Percentiles rank a stretch among this genome's conserved stretches.
Conservation (phyloP, 2,113 vertebrate species). For the Danionella cerebrum region DNA sequence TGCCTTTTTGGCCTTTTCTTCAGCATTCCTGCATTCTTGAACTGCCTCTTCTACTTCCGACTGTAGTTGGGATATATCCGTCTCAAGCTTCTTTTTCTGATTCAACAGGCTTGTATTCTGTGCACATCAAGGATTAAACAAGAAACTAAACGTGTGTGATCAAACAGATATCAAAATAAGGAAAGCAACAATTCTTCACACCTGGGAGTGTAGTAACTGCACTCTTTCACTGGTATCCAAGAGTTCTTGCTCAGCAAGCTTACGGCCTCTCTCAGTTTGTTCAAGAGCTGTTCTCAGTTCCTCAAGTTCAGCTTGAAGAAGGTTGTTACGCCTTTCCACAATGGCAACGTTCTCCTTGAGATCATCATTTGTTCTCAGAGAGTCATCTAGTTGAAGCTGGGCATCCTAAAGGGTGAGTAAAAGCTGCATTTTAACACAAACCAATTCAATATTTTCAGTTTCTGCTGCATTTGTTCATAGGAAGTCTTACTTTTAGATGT, state of each 20-base stretch:
- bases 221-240: constrained; percentile 64
- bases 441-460: neutral
- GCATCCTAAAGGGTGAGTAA: constrained; percentile 56
- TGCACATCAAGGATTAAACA: neutral
- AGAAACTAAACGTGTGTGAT: neutral
- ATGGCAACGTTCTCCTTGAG: constrained; percentile 63
- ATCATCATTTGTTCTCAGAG: constrained; percentile 51
- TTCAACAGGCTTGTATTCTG: constrained; percentile 63
- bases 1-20: constrained; percentile 90
- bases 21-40: constrained; percentile 62
- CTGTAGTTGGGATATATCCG: constrained; percentile 55
- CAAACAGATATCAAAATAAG: neutral
- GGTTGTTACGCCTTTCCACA: constrained; percentile 46
- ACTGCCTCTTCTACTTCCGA: constrained; percentile 59
- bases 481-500: constrained; percentile 60
- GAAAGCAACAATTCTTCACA: neutral
- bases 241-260: constrained; percentile 63
- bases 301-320: constrained; percentile 63
- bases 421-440: neutral
- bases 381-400: constrained; percentile 65
- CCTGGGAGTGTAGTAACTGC: constrained; percentile 60
- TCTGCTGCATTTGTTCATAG: neutral
- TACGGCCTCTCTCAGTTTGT: constrained; percentile 60
- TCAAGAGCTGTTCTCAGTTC: constrained; percentile 57
- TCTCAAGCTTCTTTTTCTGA: constrained; percentile 65